These are phyloP conservation scores for Aromia moschata DNA, from an alignment of 2,888 invertebrate genomes.

Conservation along the genomic window DNA sequence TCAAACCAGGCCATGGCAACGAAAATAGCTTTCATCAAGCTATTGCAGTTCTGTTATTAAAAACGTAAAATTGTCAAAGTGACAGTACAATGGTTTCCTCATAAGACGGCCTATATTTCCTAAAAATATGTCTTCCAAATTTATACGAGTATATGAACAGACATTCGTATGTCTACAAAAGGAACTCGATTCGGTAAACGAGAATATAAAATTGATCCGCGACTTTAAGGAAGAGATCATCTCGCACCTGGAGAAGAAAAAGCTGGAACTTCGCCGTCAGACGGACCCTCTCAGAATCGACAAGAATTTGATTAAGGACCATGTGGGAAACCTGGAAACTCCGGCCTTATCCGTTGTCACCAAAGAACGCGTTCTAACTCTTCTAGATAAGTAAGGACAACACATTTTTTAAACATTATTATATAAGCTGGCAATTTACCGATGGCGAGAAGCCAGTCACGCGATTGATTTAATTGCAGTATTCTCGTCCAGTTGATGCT, in stretches of 20 bases:
- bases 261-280: constrained; percentile 24
- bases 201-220: constrained; percentile 22
- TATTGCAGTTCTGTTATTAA: neutral
- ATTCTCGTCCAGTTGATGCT: no score
- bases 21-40: no score
- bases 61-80: neutral
- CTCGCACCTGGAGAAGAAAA: constrained; percentile 29
- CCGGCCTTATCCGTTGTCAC: constrained; percentile 16
- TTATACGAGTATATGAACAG: constrained; percentile 4
- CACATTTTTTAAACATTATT: neutral
- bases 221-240: constrained; percentile 31
- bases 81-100: no score
- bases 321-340: neutral
- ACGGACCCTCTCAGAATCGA: constrained; percentile 11
- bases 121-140: constrained; percentile 1
- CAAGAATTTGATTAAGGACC: neutral
- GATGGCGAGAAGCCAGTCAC: no score
- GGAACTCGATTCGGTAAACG: constrained; percentile 12
- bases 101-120: neutral
- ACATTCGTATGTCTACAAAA: neutral
- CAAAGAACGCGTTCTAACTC: constrained; percentile 28
- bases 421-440: no score
- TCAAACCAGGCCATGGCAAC: no score
- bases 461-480: no score
- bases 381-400: constrained; percentile 36